Evolutionary conservation across 2,888 invertebrate species (phyloP), one percentile per base, ranked within the genome.

Genomic region (Dicranocentrus wangi): DNA sequence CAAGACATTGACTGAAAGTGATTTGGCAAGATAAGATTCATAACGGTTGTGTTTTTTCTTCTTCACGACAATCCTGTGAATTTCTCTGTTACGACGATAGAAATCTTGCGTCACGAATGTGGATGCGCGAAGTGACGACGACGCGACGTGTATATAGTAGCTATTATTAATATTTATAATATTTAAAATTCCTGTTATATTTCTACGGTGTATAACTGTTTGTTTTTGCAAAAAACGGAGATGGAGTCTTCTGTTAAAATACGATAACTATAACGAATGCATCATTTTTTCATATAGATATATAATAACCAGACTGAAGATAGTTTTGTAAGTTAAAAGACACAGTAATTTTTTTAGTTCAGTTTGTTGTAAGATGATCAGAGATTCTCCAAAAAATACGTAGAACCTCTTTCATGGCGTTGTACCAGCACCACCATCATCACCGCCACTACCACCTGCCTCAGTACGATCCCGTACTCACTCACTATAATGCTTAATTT

Each of bases 21-120:
- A 69, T 77, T 77, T 77, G 77, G 77, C 77, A 77, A 77, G 69
- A 53, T 70, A 70, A 69, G 66, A 69, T 70, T 47, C 32, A 51
- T 63, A 53, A 77, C 39, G 43, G 21, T 68, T 55, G 15, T 55
- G n/a, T n/a, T n/a, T n/a, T n/a, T n/a, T n/a, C n/a, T n/a, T n/a
- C n/a, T n/a, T n/a, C n/a, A n/a, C n/a, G n/a, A n/a, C n/a, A n/a
- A n/a, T n/a, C n/a, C n/a, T n/a, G n/a, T n/a, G n/a, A n/a, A n/a
- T n/a, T n/a, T n/a, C n/a, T n/a, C n/a, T n/a, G n/a, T 53, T 53
- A 17, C 17, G 21, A 53, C 17, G 53, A 2, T 53, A 8, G 10
- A 17, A 7, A 53, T 21, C n/a, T 23, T 60, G 27, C 28, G 60
- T 17, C 25, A 60, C 19, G 8, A 27, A 58, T 2, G 5, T 58